phyloP scores from a whole-genome alignment of 2,113 vertebrate genomes.

The Eptesicus fuscus region DNA sequence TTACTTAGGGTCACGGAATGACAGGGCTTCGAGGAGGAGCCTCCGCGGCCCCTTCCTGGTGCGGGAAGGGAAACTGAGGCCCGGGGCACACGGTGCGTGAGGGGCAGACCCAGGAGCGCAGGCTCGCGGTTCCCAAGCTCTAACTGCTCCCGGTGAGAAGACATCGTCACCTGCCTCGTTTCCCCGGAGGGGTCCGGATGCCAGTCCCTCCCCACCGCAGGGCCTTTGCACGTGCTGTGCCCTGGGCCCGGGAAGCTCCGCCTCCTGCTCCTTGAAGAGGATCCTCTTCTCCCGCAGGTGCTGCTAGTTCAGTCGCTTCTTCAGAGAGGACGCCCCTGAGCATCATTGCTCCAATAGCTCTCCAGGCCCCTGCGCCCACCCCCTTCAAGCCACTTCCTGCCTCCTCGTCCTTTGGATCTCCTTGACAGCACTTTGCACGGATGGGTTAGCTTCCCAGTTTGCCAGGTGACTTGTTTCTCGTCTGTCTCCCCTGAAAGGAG shows the following conservation, averaged over 20 bases:
- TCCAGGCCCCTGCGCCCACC: not conserved
- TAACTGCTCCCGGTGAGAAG: not conserved
- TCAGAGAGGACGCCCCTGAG: not conserved
- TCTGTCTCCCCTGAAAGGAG: not conserved
- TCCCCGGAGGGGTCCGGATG: not conserved
- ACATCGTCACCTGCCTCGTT: not conserved
- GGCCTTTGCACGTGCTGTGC: not conserved
- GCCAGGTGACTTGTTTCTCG: not conserved
- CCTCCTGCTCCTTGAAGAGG: not conserved
- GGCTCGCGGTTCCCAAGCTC: not conserved
- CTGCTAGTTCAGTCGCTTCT: not conserved
- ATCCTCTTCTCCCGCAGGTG: not conserved
- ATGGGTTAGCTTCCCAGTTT: not conserved
- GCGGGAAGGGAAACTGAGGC: constrained; percentile 4
- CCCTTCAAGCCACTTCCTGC: not conserved
- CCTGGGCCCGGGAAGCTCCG: not conserved
- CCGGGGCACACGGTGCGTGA: rapidly evolving
- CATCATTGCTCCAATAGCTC: not conserved
- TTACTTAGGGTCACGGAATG: not conserved
- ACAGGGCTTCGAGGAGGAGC: not conserved
- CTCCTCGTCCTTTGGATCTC: not conserved
- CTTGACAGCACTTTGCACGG: no score
- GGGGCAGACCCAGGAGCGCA: not conserved
- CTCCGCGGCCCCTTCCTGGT: not conserved
- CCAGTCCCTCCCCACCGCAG: not conserved